Evolutionary conservation across 2,797 vertebrate genomes (phyloP), one percentile per base, ranked within the genome.

Genomic region (Hypotaenidia philippensis): DNA sequence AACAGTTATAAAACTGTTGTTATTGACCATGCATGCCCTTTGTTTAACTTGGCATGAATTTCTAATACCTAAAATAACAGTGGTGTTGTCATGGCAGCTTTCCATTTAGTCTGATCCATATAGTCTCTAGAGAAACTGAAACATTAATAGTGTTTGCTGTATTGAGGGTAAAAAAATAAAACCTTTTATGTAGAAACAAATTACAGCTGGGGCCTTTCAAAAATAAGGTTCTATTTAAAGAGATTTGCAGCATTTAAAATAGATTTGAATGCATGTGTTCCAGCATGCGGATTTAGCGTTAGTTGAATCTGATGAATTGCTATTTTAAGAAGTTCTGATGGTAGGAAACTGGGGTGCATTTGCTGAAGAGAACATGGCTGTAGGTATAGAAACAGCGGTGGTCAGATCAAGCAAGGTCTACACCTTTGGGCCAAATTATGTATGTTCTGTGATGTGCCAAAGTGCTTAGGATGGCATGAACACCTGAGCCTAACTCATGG

Each of bases 11-110:
- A 93, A 93, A 83, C 66, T 23, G n/a, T 77, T 70, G 16, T 94
- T 96, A 95, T 96, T 96, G 95, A 96, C 95, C 94, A 88, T 72
- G 63, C 41, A 82, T 94, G 81, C 80, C 90, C 71, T 93, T 94
- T 96, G 89, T 97, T 97, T 97, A 94, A 89, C 97, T 98, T 98
- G 97, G 97, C 95, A 78, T 92, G 87, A 75, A 79, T 97, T 93
- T 97, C 96, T 95, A 95, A 95, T 97, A 93, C 96, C 93, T 97
- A 98, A 98, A 98, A 98, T 98, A 98, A 97, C n/a, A 13, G 79
- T 83, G 81, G 10, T 75, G 98, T 98, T 98, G 97, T 97, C 98
- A 98, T 98, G 97, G 98, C 96, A 98, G 98, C 97, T 97, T 98
- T 98, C 97, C 97, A 95, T 98, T 96, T 97, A 89, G 84, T 95